A percentile compares a stretch with the other conserved stretches of the same genome.
These are phyloP conservation scores for Drosophila sucinea DNA, from an alignment of 1,140 invertebrate species.

Conservation along the genomic window DNA sequence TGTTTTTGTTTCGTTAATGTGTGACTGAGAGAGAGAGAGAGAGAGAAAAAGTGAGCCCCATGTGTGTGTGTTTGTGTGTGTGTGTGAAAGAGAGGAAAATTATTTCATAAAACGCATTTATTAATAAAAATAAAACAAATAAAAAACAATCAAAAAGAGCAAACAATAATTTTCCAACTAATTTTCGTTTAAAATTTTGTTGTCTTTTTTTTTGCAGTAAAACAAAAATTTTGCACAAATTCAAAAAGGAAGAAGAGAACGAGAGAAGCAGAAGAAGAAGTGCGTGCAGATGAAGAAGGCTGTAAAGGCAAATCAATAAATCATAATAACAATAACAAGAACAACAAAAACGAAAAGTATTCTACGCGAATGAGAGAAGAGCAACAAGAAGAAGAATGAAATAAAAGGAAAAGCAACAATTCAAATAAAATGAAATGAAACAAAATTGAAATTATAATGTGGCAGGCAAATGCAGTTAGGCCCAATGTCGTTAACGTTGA, in stretches of 20 bases:
- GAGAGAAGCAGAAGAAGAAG: constrained; percentile 17
- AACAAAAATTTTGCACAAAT: constrained; percentile 57
- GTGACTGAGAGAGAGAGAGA: constrained; percentile 17
- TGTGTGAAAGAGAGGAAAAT: constrained; percentile 29
- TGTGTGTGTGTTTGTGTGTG: constrained; percentile 19
- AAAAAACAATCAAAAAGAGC: constrained; percentile 18
- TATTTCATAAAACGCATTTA: constrained; percentile 74
- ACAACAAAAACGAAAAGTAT: constrained; percentile 29
- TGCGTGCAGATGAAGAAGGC: constrained; percentile 19
- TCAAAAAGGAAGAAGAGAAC: constrained; percentile 28
- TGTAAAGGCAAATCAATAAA: constrained; percentile 46
- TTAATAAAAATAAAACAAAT: constrained; percentile 40
- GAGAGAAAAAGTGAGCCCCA: constrained; percentile 20
- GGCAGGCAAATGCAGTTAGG: constrained; percentile 20
- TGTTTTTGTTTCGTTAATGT: constrained; percentile 72
- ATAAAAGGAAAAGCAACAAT: constrained; percentile 4
- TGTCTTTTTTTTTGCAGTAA: constrained; percentile 39
- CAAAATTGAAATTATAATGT: constrained; percentile 37
- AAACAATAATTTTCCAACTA: neutral
- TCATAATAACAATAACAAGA: constrained; percentile 36
- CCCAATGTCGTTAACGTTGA: constrained; percentile 35
- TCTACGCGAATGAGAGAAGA: constrained; percentile 8
- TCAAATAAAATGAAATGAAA: neutral
- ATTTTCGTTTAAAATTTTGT: constrained; percentile 29
- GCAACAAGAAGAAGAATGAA: constrained; percentile 17